phyloP scores from a whole-genome alignment of 2,113 vertebrate genomes.

The Mustelus asterias region DNA sequence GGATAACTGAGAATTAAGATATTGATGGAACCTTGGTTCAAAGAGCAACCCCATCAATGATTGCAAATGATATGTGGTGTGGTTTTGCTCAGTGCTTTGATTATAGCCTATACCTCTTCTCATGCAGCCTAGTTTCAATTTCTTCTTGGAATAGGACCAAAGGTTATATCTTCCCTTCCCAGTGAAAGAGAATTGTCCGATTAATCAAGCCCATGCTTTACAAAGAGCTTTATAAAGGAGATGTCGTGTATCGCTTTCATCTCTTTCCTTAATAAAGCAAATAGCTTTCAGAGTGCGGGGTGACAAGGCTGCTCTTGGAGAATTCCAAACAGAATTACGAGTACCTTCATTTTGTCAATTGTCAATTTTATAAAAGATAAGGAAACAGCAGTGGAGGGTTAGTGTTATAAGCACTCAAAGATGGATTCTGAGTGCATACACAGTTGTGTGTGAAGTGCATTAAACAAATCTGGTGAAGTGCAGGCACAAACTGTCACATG shows the following conservation, averaged over 20 bases:
- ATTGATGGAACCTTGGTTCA: neutral
- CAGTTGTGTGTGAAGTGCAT: neutral
- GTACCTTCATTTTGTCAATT: neutral
- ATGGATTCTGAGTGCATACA: neutral
- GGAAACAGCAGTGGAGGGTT: neutral
- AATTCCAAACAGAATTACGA: neutral
- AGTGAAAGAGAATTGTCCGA: neutral
- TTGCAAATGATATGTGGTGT: neutral
- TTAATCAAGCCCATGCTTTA: neutral
- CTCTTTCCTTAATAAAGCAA: neutral
- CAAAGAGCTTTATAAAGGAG: neutral
- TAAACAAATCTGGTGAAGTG: neutral
- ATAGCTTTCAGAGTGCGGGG: neutral
- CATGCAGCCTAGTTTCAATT: constrained; percentile 2
- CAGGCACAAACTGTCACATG: neutral
- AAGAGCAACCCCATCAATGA: neutral
- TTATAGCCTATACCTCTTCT: neutral
- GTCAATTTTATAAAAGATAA: neutral
- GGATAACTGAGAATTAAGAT: neutral
- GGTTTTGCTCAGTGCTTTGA: neutral
- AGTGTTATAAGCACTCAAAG: neutral
- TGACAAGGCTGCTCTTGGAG: neutral
- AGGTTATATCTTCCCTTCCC: neutral
- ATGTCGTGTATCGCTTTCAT: neutral
- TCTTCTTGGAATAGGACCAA: neutral